phyloP scores from a whole-genome alignment of 2,113 vertebrate species.

The Felis catus region DNA sequence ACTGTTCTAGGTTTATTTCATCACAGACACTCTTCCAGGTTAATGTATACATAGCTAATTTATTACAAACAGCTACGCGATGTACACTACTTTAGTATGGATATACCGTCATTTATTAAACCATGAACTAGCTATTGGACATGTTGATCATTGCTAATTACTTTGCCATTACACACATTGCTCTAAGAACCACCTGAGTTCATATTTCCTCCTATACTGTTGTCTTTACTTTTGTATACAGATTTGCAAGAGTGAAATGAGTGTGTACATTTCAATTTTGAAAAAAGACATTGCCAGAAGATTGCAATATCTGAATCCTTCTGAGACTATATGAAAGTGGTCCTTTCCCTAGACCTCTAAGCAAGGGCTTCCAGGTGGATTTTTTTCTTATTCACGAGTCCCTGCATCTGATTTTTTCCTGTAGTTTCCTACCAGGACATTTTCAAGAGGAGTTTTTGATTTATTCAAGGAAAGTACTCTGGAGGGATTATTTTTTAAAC shows the following conservation, averaged over 20 bases:
- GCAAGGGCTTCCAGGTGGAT: background rate
- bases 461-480: background rate
- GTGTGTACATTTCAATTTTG: background rate
- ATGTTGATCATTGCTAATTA: background rate
- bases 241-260: background rate
- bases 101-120: background rate
- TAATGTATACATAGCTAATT: background rate
- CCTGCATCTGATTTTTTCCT: background rate
- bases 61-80: background rate
- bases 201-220: background rate
- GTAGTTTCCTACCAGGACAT: background rate
- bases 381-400: background rate
- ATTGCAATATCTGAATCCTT: background rate
- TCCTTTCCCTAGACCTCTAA: background rate
- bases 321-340: background rate
- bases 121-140: background rate
- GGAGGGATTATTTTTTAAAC: slow-evolving; percentile 18
- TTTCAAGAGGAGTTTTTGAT: background rate
- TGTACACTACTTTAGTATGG: background rate
- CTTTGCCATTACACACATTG: background rate
- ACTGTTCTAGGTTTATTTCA: background rate
- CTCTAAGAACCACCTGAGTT: background rate
- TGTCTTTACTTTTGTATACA: background rate
- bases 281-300: background rate
- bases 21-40: background rate